These are phyloP conservation scores for Andrena trimmerana DNA, from an alignment of 2,888 invertebrate genomes.

Conservation along the genomic window DNA sequence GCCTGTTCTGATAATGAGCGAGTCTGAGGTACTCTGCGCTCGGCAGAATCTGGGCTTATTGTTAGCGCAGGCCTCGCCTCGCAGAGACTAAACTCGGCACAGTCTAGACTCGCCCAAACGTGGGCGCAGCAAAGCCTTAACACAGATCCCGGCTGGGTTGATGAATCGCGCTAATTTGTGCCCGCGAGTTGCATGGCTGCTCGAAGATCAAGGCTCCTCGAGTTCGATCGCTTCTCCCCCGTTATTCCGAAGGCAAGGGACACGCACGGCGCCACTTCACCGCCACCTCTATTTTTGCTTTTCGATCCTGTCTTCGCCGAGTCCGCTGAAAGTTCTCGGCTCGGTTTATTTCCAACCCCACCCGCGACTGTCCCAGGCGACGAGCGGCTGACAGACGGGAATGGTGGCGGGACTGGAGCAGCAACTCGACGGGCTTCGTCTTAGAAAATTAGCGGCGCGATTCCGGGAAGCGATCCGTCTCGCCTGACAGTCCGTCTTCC, in stretches of 20 bases:
- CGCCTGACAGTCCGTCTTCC: too few species aligned
- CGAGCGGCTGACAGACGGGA: too few species aligned
- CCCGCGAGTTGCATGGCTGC: not conserved
- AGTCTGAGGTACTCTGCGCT: not conserved
- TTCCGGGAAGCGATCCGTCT: too few species aligned
- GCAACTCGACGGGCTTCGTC: too few species aligned
- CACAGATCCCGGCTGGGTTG: slow-evolving; percentile 14
- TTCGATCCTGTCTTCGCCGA: not conserved
- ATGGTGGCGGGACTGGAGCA: too few species aligned
- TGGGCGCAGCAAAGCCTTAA: slow-evolving; percentile 15
- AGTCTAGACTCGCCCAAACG: slow-evolving; percentile 9
- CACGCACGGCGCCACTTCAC: not conserved
- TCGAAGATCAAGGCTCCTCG: slow-evolving; percentile 22
- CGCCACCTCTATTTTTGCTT: not conserved
- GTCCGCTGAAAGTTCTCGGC: too few species aligned
- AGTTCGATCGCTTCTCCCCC: not conserved
- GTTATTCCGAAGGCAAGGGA: too few species aligned
- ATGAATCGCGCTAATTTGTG: slow-evolving; percentile 27
- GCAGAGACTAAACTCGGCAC: slow-evolving; percentile 3
- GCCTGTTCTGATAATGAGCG: not conserved
- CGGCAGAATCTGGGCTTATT: slow-evolving; percentile 4
- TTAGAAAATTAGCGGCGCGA: too few species aligned
- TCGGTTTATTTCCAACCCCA: too few species aligned
- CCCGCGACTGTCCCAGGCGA: too few species aligned
- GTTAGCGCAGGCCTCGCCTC: not conserved